These are phyloP conservation scores for Castor canadensis DNA, from an alignment of 2,113 vertebrate species.

Conservation along the genomic window DNA sequence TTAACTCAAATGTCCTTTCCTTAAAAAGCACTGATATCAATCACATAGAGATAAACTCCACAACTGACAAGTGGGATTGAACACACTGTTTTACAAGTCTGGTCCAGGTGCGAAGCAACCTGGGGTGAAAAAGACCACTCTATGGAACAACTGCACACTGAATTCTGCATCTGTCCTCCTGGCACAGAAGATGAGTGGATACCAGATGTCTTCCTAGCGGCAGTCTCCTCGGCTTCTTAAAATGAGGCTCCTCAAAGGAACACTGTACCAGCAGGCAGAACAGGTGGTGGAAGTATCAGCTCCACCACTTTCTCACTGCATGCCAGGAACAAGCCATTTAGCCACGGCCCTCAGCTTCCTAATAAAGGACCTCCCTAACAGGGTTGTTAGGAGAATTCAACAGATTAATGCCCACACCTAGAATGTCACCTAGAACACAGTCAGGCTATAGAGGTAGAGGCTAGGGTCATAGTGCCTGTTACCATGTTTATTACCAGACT, in stretches of 20 bases:
- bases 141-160: rapidly evolving
- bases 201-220: too few relatives aligned
- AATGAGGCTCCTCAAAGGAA: neutral
- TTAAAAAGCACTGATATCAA: neutral
- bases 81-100: neutral
- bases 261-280: neutral
- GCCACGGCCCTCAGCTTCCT: neutral
- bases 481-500: neutral
- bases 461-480: too few relatives aligned
- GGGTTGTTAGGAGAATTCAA: neutral
- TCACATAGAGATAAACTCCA: neutral
- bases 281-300: neutral
- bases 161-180: neutral
- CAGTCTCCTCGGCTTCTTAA: neutral
- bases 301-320: too few relatives aligned
- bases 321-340: neutral
- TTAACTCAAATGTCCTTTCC: neutral
- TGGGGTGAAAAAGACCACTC: neutral
- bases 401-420: rapidly evolving
- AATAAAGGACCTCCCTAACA: neutral
- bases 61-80: neutral
- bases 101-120: neutral
- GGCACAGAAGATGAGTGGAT: too few relatives aligned
- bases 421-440: rapidly evolving
- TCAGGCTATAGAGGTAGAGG: rapidly evolving